phyloP scores from a whole-genome alignment of 2,888 invertebrate species.

The Bombyx huttoni region DNA sequence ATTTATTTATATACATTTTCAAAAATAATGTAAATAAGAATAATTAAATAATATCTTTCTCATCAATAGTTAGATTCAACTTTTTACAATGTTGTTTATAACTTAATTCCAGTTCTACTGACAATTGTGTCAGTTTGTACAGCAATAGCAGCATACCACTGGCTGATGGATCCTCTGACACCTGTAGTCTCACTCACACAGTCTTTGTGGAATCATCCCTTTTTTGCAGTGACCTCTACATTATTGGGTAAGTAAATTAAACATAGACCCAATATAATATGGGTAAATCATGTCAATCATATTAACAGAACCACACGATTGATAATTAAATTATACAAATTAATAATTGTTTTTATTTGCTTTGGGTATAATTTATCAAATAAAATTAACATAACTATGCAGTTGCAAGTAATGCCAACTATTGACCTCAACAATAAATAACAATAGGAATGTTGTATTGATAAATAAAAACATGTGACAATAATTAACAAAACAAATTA shows the following conservation, averaged over 20 bases:
- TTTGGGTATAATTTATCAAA: not conserved
- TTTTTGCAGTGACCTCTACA: conserved; percentile 91
- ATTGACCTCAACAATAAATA: no score
- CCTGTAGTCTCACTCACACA: conserved; percentile 92
- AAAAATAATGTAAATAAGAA: no score
- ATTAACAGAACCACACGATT: no score
- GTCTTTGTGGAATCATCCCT: conserved; percentile 93
- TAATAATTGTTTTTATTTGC: not conserved
- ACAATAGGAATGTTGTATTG: no score
- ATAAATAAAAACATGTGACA: no score
- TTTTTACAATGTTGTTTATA: not conserved
- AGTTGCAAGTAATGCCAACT: no score
- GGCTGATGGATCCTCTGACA: conserved; percentile 95
- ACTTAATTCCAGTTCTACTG: conserved; percentile 79
- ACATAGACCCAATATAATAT: not conserved
- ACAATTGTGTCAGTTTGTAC: conserved; percentile 90
- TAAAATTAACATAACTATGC: not conserved
- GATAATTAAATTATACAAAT: no score
- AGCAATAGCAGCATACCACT: conserved; percentile 95
- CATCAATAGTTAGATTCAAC: not conserved
- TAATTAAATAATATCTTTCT: not conserved
- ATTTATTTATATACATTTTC: no score
- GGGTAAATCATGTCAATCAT: no score
- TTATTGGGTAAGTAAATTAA: conserved; percentile 76
- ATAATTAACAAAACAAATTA: no score